Evolutionary conservation across 2,113 vertebrate genomes (phyloP), one percentile per base, ranked within the genome.

Genomic region (Pan paniscus): DNA sequence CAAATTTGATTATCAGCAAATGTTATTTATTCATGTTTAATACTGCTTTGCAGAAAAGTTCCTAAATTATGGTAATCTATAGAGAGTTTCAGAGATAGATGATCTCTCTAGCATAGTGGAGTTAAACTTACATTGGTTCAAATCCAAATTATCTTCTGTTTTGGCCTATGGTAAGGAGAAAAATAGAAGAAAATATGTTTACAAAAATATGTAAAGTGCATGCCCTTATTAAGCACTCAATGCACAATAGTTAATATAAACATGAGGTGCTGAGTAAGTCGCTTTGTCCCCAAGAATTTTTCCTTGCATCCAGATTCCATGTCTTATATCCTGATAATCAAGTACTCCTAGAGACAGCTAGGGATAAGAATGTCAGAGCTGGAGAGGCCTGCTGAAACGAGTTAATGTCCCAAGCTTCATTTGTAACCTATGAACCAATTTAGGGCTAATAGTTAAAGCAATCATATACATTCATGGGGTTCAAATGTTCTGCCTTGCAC

Each of bases 61-160:
- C 64, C 78, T 88, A 84, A 85, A 72, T 32, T 84, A 30, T 18
- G 3, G 52, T 8, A 83, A 48, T 87, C 9, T 3, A 35, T 73
- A 27, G 61, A 76, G 13, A 92, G 27, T 85, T 88, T 90, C 67
- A 70, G 85, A 93, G 72, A 72, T 35, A 32, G 35, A 52, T 88
- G 25, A 1, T 59, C 6, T 86, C 55, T 64, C 5, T 81, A 61
- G 75, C 7, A 27, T 5, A 88, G 23, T 64, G 18, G 32, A 88
- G 11, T 84, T 57, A 55, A 70, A 92, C 64, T 96, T 75, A 52
- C 10, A 17, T 46, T 96, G 50, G 6, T 70, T 90, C 43, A 85
- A 81, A 84, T 85, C 38, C 64, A 88, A 38, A 67, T 92, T 84
- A 18, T 97, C 73, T 90, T 93, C 46, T 97, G 86, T 57, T 43